These are phyloP conservation scores for Brachionus plicatilis DNA, from an alignment of 1,140 invertebrate species.

Conservation along the genomic window DNA sequence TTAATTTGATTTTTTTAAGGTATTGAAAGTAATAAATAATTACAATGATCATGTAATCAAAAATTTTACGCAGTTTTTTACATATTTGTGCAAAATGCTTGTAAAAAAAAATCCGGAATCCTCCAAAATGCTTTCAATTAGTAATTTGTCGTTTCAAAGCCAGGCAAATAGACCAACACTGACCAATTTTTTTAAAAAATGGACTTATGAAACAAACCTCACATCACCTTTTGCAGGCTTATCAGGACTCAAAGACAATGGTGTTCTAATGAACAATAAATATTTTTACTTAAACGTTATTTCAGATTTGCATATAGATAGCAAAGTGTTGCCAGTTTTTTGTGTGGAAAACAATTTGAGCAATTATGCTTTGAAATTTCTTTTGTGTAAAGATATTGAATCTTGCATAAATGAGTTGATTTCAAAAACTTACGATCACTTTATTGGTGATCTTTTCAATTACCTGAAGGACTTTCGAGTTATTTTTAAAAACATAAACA, in stretches of 20 bases:
- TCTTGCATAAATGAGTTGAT: neutral
- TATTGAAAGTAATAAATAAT: neutral
- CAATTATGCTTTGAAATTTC: neutral
- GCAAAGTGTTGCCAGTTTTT: neutral
- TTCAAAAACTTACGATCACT: neutral
- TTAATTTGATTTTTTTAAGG: neutral
- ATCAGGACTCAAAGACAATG: neutral
- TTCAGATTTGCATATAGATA: neutral
- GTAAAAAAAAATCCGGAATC: neutral
- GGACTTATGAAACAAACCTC: neutral
- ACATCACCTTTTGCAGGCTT: constrained; percentile 4
- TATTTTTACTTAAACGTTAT: neutral
- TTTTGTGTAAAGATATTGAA: neutral
- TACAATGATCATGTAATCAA: neutral
- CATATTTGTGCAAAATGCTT: neutral
- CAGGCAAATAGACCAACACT: neutral
- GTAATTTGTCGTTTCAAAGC: neutral
- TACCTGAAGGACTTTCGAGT: neutral
- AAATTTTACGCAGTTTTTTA: neutral
- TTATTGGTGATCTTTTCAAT: neutral
- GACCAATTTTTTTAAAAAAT: neutral
- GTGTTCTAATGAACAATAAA: neutral
- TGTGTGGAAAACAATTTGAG: neutral
- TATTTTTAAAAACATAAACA: neutral
- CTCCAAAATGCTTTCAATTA: neutral